Base-by-base conservation (phyloP, 2,113 vertebrate species). In the Loxodonta africana region DNA sequence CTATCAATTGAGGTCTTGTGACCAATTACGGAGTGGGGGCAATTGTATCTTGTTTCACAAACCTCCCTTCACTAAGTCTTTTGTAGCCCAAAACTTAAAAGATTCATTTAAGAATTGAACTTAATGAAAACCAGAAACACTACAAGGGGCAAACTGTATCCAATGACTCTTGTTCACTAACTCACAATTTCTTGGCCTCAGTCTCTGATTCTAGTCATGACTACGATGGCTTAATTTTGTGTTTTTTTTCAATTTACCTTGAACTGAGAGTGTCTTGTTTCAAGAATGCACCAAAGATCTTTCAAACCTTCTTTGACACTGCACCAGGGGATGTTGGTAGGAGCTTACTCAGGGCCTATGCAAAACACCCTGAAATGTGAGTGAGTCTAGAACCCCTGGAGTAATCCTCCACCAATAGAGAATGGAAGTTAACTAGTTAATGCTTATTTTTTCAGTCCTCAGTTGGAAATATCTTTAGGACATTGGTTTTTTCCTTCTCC, bases 191-290 rank as follows among this genome's bases (percentile, higher is more conserved):
- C 80, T 88, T 83, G 17, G 25, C 18, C 10, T 93, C 28, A 53
- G 18, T 93, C 44, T 88, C 9, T 91, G 73, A 93, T 73, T 93
- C 77, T 9, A 86, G 53, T 92, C 20, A 57, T 23, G 33, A 26
- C 20, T 51, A 78, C 4, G 28, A 21, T 14, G 91, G 71, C 93
- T 62, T 37, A 82, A 65, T 86, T 93, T 83, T 82, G 30, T 20
- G 4, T 28, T 3, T 28, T 26, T 23, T 30, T 85, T 93, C 73
- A 33, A 18, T 80, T 82, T 85, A 62, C 53, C 46, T 60, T 30
- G 73, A 93, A 96, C 51, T 60, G 65, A 94, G 4, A 60, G 17
- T 25, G 74, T 83, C 78, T 88, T 67, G 37, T 83, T 51, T 91
- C 37, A 93, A 41, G 33, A 17, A 78, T 28, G 18, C 33, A 44